Conservation (phyloP, 2,888 invertebrate genomes). For the Selenia dentaria region DNA sequence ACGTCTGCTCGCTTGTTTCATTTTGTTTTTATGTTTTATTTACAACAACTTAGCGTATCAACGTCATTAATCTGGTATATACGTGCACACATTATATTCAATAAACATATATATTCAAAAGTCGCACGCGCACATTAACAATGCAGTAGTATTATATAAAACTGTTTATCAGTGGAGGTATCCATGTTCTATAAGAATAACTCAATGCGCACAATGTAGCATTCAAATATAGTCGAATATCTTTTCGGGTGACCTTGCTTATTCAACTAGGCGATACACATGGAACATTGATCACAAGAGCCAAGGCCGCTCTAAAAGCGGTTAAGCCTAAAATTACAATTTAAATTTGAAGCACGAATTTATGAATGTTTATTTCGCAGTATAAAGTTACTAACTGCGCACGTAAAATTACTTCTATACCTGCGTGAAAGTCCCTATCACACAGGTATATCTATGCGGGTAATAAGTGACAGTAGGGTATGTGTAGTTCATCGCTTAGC, state of each 20-base stretch:
- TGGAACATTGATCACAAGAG: slow-evolving; percentile 26
- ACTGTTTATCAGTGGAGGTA: too few species aligned
- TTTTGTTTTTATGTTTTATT: slow-evolving; percentile 40
- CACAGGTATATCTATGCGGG: too few species aligned
- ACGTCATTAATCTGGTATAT: slow-evolving; percentile 44
- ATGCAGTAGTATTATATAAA: too few species aligned
- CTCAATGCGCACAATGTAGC: slow-evolving; percentile 8
- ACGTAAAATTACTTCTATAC: too few species aligned
- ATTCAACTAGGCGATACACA: slow-evolving; percentile 27
- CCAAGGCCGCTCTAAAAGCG: slow-evolving; percentile 29
- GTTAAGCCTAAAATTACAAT: slow-evolving; percentile 16
- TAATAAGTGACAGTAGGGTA: too few species aligned
- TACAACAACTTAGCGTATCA: slow-evolving; percentile 47
- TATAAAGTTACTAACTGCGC: too few species aligned
- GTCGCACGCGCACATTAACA: too few species aligned
- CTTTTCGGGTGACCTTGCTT: slow-evolving; percentile 24
- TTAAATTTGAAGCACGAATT: slow-evolving; percentile 2
- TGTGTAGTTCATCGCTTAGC: too few species aligned
- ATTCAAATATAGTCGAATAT: slow-evolving; percentile 15
- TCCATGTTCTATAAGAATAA: too few species aligned
- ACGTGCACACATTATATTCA: too few species aligned
- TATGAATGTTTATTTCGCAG: not conserved
- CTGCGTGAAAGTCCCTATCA: too few species aligned
- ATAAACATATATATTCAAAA: too few species aligned
- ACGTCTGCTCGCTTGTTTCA: slow-evolving; percentile 58